Conservation (phyloP, 2,888 invertebrate genomes). For the Pedicia rivosa region DNA sequence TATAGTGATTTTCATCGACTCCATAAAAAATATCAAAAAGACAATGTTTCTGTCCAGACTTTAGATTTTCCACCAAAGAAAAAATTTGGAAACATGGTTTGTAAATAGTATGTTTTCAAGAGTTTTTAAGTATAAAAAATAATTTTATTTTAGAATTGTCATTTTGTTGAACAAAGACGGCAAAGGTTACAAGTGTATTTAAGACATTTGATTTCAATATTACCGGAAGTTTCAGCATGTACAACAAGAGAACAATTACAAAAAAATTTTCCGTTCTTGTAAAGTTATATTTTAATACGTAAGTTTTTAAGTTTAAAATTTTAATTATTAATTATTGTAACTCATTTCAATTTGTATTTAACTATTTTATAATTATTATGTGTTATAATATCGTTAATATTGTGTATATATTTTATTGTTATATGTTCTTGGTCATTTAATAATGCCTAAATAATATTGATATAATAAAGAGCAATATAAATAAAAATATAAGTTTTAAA, state of each 20-base stretch:
- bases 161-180: slow-evolving; percentile 76
- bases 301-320: too few species aligned
- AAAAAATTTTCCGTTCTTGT: slow-evolving; percentile 74
- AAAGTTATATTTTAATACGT: too few species aligned
- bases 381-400: too few species aligned
- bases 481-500: too few species aligned
- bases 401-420: too few species aligned
- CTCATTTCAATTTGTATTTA: too few species aligned
- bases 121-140: slow-evolving; percentile 7
- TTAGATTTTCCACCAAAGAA: slow-evolving; percentile 94
- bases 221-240: slow-evolving; percentile 61
- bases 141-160: slow-evolving; percentile 41
- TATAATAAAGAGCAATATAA: too few species aligned
- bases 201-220: slow-evolving; percentile 62
- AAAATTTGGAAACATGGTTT: slow-evolving; percentile 78
- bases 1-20: slow-evolving; percentile 85
- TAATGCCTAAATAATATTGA: too few species aligned
- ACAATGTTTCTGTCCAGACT: slow-evolving; percentile 58
- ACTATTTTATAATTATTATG: too few species aligned
- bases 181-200: slow-evolving; percentile 75
- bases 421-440: too few species aligned
- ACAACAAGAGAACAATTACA: slow-evolving; percentile 64
- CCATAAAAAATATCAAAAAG: slow-evolving; percentile 68
- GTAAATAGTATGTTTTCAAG: neutral
- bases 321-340: too few species aligned